These are phyloP conservation scores for Lasaia peninsularis DNA, from an alignment of 1,140 invertebrate species.

Conservation along the genomic window DNA sequence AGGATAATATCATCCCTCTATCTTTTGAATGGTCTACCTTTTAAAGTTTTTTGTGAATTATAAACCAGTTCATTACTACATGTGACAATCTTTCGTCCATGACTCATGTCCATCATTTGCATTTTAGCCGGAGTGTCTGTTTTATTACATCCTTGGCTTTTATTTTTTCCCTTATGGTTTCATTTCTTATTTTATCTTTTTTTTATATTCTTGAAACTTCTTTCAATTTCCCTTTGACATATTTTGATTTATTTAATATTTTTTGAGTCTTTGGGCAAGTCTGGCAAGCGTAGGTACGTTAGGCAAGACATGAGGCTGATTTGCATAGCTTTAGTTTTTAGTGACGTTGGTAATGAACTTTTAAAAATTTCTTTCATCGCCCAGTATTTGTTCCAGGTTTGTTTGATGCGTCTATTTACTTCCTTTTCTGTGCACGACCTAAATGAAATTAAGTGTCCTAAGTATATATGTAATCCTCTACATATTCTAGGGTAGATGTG, in stretches of 20 bases:
- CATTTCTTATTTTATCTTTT: not conserved
- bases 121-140: not conserved
- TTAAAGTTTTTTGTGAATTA: too few relatives aligned
- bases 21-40: too few relatives aligned
- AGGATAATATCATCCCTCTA: too few relatives aligned
- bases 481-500: constrained; percentile 8
- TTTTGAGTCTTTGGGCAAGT: not conserved
- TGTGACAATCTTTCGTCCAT: too few relatives aligned
- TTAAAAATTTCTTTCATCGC: constrained; percentile 10
- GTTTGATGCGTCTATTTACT: not conserved
- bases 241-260: not conserved
- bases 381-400: constrained; percentile 13
- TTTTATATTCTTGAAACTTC: not conserved
- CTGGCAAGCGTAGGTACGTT: constrained; percentile 7
- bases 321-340: too few relatives aligned
- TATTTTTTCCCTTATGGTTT: not conserved
- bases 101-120: too few relatives aligned
- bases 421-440: constrained; percentile 5
- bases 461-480: constrained; percentile 13
- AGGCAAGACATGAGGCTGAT: not conserved
- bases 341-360: not conserved
- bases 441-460: constrained; percentile 15
- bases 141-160: not conserved
- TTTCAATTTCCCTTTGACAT: not conserved
- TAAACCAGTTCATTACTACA: too few relatives aligned